Evolutionary conservation across 2,797 vertebrate genomes (phyloP).

Genomic region (Columba guinea): DNA sequence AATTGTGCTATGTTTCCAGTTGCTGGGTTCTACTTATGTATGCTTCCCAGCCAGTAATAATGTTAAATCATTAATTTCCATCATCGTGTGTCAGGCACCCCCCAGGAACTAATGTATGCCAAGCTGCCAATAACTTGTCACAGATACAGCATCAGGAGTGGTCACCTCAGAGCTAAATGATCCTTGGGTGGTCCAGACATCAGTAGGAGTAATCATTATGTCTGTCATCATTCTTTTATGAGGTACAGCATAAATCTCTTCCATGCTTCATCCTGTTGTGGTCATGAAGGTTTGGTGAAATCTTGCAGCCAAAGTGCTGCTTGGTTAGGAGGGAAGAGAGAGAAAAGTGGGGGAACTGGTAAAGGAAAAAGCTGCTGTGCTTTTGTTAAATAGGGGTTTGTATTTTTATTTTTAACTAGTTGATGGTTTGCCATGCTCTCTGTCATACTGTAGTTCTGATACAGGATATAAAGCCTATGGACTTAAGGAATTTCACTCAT

Average conservation of each 20-base stretch:
- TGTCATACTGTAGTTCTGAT: neutral
- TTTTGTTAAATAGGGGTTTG: neutral
- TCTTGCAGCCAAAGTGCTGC: neutral
- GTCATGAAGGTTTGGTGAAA: neutral
- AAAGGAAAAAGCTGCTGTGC: neutral
- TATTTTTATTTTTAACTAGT: neutral
- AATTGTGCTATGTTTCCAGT: fast-evolving
- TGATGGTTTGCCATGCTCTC: neutral
- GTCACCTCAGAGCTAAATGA: neutral
- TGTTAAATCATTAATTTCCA: neutral
- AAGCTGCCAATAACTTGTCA: neutral
- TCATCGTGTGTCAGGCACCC: neutral
- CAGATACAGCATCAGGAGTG: neutral
- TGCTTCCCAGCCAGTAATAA: neutral
- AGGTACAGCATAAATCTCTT: neutral
- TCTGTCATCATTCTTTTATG: neutral
- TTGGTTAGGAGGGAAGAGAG: neutral
- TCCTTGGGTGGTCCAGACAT: neutral
- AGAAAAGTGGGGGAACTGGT: neutral
- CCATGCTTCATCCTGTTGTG: neutral
- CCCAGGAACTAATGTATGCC: neutral
- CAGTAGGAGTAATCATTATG: neutral
- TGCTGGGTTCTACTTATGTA: neutral
- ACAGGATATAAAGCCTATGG: neutral
- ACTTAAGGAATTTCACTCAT: neutral